These are phyloP conservation scores for Phyllostomus discolor DNA, from an alignment of 2,113 vertebrate genomes.

Conservation along the genomic window DNA sequence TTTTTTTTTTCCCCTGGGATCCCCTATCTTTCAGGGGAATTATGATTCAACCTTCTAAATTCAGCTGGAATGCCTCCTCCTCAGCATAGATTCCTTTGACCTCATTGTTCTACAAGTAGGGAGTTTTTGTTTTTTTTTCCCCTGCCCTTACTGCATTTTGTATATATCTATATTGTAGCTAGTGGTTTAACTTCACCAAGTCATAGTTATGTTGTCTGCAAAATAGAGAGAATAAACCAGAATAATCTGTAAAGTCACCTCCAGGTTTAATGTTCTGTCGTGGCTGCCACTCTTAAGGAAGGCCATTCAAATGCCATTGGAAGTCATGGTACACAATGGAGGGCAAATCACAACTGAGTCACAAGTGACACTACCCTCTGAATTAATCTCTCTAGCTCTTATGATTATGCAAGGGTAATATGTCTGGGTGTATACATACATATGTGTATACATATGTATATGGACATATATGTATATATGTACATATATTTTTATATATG, in stretches of 20 bases:
- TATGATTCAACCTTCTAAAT: neutral
- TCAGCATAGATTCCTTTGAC: neutral
- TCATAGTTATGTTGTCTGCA: neutral
- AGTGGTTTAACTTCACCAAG: neutral
- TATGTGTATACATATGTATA: no score
- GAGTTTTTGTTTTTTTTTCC: neutral
- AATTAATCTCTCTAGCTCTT: neutral
- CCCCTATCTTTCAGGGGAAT: neutral
- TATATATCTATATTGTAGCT: neutral
- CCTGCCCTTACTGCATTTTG: neutral
- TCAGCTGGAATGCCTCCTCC: neutral
- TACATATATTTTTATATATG: no score
- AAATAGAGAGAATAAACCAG: neutral
- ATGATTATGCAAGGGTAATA: neutral
- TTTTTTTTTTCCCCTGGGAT: neutral
- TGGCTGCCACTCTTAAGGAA: neutral
- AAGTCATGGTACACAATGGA: neutral
- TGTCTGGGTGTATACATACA: no score
- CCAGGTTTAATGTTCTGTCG: neutral
- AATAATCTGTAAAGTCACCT: conserved; percentile 42
- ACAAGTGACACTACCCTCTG: neutral
- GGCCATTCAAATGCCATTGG: neutral
- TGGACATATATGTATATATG: no score
- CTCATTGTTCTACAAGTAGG: neutral
- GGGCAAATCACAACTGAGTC: neutral